Evolutionary conservation across 2,113 vertebrate species (phyloP), one percentile per base, ranked within the genome.

Genomic region (Sceloporus tristichus): DNA sequence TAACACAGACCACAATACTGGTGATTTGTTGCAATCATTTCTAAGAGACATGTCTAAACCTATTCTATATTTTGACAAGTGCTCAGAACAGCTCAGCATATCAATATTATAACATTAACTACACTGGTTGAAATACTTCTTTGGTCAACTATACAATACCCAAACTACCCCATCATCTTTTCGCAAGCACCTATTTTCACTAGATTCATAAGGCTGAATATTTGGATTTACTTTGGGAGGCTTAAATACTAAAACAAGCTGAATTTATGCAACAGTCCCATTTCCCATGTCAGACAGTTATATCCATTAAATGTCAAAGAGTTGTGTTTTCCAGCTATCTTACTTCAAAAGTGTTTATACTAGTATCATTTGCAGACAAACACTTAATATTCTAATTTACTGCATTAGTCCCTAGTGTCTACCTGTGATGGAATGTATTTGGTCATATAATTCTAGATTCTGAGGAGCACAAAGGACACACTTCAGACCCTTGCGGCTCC

Each of bases 391-490:
- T 88, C 79, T 75, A 71, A 94, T 83, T 8, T 84, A 87, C 86
- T 86, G 73, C 11, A 71, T 86, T 10, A 77, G 38, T 7, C 90
- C 92, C 84, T 19, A 62, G 56, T 14, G 14, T 65, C 27, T 78
- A 29, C 7, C 0, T 84, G 74, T 6, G 65, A 80, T 27, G 14
- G 70, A 40, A 29, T 54, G 3, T 1, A 68, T 19, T 54, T 90
- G 86, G 73, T 65, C 92, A 89, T 84, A 85, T 0, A 0, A 59
- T 82, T 90, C 75, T 27, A 80, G 38, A 88, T 82, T 92, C 85
- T 92, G 62, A 93, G 88, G 73, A 91, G 85, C 89, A 95, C 93
- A 96, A 96, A 93, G 92, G 88, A 93, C 65, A 94, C 78, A 91
- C 93, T 96, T 96, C 92, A 96, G 90, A 48, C 65, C 80, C 91